These are phyloP conservation scores for Rugalucina vietnamica DNA, from an alignment of 2,888 invertebrate species.

Conservation along the genomic window DNA sequence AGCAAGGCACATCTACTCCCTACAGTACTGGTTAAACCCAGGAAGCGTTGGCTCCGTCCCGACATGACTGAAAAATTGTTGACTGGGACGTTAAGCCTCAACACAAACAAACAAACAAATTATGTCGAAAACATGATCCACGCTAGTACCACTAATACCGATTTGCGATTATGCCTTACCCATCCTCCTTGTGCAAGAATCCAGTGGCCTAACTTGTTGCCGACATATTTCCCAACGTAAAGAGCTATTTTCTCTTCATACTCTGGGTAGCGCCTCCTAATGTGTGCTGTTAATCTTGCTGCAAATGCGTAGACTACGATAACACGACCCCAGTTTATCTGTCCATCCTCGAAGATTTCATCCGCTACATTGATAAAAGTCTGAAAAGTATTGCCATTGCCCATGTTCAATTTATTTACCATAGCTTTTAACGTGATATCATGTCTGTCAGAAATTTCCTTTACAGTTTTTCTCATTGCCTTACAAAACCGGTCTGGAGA, in stretches of 20 bases:
- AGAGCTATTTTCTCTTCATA: slow-evolving; percentile 75
- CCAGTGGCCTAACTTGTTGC: slow-evolving; percentile 79
- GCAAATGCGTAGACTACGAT: slow-evolving; percentile 82
- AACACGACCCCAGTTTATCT: slow-evolving; percentile 82
- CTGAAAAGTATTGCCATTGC: slow-evolving; percentile 73
- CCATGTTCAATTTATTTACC: slow-evolving; percentile 78
- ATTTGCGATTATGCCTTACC: slow-evolving; percentile 73
- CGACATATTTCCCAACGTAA: slow-evolving; percentile 81
- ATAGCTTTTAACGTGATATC: slow-evolving; percentile 79
- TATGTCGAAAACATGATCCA: too few species aligned
- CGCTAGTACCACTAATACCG: too few species aligned
- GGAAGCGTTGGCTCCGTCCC: too few species aligned
- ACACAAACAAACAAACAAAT: too few species aligned
- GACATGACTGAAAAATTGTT: too few species aligned
- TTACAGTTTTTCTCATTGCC: slow-evolving; percentile 81
- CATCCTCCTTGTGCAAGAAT: slow-evolving; percentile 81
- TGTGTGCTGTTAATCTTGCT: slow-evolving; percentile 74
- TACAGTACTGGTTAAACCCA: too few species aligned
- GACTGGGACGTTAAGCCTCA: too few species aligned
- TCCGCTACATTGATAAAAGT: slow-evolving; percentile 80
- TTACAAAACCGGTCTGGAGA: slow-evolving; percentile 77
- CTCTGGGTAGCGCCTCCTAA: slow-evolving; percentile 59
- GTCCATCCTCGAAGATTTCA: slow-evolving; percentile 82
- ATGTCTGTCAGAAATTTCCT: slow-evolving; percentile 79
- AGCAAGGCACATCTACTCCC: too few species aligned